Evolutionary conservation across 2,888 invertebrate species (phyloP).

Genomic region (Hofmannophila pseudospretella): DNA sequence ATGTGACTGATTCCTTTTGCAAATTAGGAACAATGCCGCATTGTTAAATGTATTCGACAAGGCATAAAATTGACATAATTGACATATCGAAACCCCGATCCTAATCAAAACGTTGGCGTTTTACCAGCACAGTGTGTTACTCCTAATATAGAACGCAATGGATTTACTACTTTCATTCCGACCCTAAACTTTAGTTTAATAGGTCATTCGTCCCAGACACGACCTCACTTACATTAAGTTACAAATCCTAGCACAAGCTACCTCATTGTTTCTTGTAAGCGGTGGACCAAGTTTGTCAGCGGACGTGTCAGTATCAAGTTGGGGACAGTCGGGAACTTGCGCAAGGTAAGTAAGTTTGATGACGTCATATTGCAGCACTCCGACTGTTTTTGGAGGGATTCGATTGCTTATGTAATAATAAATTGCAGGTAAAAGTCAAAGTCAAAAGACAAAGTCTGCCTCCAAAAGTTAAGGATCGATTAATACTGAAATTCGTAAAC

Average conservation of each 20-base stretch:
- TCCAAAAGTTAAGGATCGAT: too few species aligned
- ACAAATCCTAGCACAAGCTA: slow-evolving; percentile 8
- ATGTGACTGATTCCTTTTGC: too few species aligned
- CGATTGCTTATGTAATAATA: too few species aligned
- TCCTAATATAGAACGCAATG: slow-evolving; percentile 11
- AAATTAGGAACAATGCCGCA: too few species aligned
- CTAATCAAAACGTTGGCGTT: slow-evolving; percentile 2
- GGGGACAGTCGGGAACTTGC: slow-evolving; percentile 6
- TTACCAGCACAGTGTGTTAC: slow-evolving; percentile 5
- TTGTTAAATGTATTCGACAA: too few species aligned
- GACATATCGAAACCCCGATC: too few species aligned
- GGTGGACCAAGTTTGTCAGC: slow-evolving; percentile 7
- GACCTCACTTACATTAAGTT: slow-evolving; percentile 7
- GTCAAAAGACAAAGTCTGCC: too few species aligned
- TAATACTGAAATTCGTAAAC: too few species aligned
- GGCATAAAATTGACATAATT: too few species aligned
- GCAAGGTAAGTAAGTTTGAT: background rate
- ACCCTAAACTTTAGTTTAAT: slow-evolving; percentile 20
- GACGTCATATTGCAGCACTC: background rate
- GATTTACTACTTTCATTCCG: slow-evolving; percentile 28
- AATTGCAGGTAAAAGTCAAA: too few species aligned
- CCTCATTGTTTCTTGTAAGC: slow-evolving; percentile 10
- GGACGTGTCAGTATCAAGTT: slow-evolving; percentile 11
- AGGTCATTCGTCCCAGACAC: slow-evolving; percentile 12
- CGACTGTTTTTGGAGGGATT: too few species aligned